Base-by-base conservation (phyloP, 2,113 vertebrate species). In the Rhea americana region DNA sequence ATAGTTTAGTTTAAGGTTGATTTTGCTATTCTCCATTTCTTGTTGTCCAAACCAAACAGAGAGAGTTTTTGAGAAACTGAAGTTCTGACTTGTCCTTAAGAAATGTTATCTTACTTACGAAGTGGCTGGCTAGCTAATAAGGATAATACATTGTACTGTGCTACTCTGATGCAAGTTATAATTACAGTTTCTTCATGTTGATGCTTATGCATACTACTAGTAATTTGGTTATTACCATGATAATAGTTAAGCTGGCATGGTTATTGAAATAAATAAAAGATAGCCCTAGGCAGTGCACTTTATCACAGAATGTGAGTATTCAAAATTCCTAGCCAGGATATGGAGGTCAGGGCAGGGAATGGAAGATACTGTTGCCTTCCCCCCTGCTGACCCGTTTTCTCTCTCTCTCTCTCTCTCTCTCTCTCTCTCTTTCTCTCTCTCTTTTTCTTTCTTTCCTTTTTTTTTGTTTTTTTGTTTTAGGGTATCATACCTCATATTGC, bases 391-490 rank as follows among this genome's bases (percentile, higher is more conserved):
- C 35, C 35, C 35, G 5, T 35, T 15, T 9, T 14, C 7, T 43
- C 28, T 21, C 15, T 7, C 43, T 35, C 6, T 35, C 35, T 35
- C 35, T 35, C 35, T 35, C 35, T 35, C 35, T 35, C 35, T 35
- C 35, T 35, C 6, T 35, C 25, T 25, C 22, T 15, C 14, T 14
- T 5, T 43, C 28, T 21, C 15, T 7, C 43, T n/a, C n/a, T n/a
- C n/a, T n/a, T n/a, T n/a, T n/a, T n/a, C n/a, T n/a, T n/a, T n/a
- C n/a, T n/a, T n/a, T n/a, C n/a, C n/a, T n/a, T n/a, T n/a, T 17
- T 70, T 51, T 50, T 80, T 91, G 89, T 91, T 35, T 17, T 70
- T 51, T 50, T 80, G 90, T 90, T 91, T 94, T 78, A 95, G 79
- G 41, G 11, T 78, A 48, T 39, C 13, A 14, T 94, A 35, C 58